These are phyloP conservation scores for Myotis pilosus DNA, from an alignment of 2,797 vertebrate species.

Conservation along the genomic window DNA sequence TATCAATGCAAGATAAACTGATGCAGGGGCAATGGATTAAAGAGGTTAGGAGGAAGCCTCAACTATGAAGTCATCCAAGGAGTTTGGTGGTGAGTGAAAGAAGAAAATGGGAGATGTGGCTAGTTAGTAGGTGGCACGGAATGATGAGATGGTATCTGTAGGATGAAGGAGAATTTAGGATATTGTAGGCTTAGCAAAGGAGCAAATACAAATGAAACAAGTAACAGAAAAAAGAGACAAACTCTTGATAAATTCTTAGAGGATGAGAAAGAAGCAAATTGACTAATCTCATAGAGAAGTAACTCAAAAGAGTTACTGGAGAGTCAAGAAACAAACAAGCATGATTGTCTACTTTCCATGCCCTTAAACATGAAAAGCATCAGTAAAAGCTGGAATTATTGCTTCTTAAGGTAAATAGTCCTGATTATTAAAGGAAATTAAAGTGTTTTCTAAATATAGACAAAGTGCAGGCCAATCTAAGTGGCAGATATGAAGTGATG, in stretches of 20 bases:
- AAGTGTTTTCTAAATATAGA: background rate
- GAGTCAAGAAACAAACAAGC: background rate
- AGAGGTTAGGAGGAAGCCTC: background rate
- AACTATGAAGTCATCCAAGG: background rate
- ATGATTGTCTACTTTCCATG: background rate
- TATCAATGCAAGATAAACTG: background rate
- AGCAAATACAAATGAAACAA: background rate
- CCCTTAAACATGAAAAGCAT: background rate
- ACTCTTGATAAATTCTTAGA: background rate
- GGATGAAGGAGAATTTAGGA: background rate
- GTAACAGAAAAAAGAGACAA: background rate
- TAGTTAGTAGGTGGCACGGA: background rate
- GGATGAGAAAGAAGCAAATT: background rate
- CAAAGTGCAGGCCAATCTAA: background rate
- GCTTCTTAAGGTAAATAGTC: background rate
- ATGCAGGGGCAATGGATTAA: background rate
- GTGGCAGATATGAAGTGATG: background rate
- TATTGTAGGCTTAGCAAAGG: background rate
- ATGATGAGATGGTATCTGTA: background rate
- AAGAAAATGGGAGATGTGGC: background rate
- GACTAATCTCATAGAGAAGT: background rate
- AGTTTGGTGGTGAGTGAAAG: background rate
- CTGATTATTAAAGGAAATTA: background rate
- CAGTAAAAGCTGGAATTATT: background rate
- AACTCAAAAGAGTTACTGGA: background rate